These are phyloP conservation scores for Drosophila parvula DNA, from an alignment of 1,140 invertebrate species.

Conservation along the genomic window DNA sequence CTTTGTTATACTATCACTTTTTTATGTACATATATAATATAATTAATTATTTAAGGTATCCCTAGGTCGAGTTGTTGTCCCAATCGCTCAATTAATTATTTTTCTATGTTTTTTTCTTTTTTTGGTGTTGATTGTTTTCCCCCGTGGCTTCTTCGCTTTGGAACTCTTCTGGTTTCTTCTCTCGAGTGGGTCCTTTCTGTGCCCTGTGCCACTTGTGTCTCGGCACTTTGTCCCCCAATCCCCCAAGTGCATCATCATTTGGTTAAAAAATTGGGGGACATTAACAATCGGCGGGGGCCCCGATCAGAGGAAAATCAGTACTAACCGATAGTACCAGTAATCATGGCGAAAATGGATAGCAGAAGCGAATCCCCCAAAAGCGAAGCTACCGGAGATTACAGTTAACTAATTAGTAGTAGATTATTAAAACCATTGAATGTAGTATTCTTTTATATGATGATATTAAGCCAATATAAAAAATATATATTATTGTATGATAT, in stretches of 20 bases:
- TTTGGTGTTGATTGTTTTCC: conserved; percentile 42
- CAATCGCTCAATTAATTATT: conserved; percentile 6
- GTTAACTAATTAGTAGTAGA: neutral
- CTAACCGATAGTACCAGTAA: neutral
- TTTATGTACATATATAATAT: no score
- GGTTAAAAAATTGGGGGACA: conserved; percentile 1
- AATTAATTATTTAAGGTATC: neutral
- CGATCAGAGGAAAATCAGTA: neutral
- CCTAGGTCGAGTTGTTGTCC: neutral
- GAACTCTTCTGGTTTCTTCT: conserved; percentile 18
- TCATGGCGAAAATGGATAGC: neutral
- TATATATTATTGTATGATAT: no score
- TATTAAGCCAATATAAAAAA: no score
- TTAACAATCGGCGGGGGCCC: conserved; percentile 1
- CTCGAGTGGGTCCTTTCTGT: conserved; percentile 63
- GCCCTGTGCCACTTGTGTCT: conserved; percentile 57
- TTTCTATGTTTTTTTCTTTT: conserved; percentile 6
- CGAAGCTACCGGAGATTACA: neutral
- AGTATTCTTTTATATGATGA: neutral
- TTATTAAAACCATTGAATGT: no score
- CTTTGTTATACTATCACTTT: no score
- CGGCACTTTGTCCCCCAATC: conserved; percentile 25
- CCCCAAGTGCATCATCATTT: conserved; percentile 31
- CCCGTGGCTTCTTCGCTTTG: conserved; percentile 34
- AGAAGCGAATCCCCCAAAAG: neutral